Evolutionary conservation across 2,888 invertebrate species (phyloP).

Genomic region (Athrips mouffetella): DNA sequence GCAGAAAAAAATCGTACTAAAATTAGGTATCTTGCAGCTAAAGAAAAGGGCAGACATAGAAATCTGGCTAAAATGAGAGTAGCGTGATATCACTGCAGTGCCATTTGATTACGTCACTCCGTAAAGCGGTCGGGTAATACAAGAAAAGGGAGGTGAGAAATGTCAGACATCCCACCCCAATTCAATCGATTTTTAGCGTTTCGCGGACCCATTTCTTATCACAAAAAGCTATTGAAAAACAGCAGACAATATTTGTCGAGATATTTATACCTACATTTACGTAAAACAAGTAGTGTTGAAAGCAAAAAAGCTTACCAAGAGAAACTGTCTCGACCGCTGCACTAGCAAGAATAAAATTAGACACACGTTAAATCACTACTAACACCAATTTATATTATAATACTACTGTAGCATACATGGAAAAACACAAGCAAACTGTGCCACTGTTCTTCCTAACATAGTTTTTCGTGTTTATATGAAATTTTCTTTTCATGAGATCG

Average conservation of each 20-base stretch:
- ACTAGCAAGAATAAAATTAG: constrained; percentile 71
- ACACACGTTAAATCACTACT: constrained; percentile 62
- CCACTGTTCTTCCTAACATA: constrained; percentile 54
- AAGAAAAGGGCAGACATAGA: constrained; percentile 47
- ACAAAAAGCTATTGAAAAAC: constrained; percentile 31
- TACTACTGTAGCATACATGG: constrained; percentile 50
- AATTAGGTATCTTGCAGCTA: constrained; percentile 34
- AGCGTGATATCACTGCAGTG: constrained; percentile 41
- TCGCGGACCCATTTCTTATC: constrained; percentile 35
- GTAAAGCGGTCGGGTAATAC: constrained; percentile 57
- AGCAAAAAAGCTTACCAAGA: constrained; percentile 62
- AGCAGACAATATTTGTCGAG: constrained; percentile 29
- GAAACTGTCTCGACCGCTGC: constrained; percentile 58
- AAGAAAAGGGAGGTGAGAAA: constrained; percentile 43
- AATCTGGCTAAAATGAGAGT: constrained; percentile 48
- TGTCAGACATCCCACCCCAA: constrained; percentile 67
- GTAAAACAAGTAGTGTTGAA: constrained; percentile 34
- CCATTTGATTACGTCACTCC: constrained; percentile 57
- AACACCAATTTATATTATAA: constrained; percentile 41
- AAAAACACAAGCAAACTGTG: constrained; percentile 28
- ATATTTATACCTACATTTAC: constrained; percentile 29
- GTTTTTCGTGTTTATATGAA: constrained; percentile 64
- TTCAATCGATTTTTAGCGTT: constrained; percentile 73
- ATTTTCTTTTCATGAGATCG: constrained; percentile 57
- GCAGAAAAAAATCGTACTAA: constrained; percentile 23